phyloP scores from a whole-genome alignment of 1,140 invertebrate species.

The Apocrypta bakeri region DNA sequence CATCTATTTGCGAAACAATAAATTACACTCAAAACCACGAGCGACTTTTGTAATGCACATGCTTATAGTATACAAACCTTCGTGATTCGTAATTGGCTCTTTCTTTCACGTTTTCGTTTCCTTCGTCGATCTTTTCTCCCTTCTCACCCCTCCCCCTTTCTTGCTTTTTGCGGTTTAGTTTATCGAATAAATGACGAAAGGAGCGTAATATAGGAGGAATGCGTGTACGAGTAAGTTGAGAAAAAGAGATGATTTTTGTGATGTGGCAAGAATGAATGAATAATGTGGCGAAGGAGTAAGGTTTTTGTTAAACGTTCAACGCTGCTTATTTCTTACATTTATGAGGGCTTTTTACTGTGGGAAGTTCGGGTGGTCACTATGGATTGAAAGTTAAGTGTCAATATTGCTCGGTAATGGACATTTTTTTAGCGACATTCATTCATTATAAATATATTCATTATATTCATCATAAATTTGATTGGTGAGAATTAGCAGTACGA shows the following conservation, averaged over 20 bases:
- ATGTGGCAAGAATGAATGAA: not conserved
- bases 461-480: too few species aligned
- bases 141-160: not conserved
- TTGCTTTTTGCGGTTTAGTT: conserved; percentile 9
- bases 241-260: conserved; percentile 16
- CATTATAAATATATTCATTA: too few species aligned
- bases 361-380: not conserved
- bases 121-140: conserved; percentile 29
- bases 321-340: too few species aligned
- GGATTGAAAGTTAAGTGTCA: too few species aligned
- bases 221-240: not conserved
- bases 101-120: conserved; percentile 53
- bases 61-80: not conserved
- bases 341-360: too few species aligned
- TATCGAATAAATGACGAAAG: conserved; percentile 1
- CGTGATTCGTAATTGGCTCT: conserved; percentile 45
- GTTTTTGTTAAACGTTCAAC: not conserved
- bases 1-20: conserved; percentile 45
- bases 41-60: not conserved
- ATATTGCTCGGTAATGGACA: too few species aligned
- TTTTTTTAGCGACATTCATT: too few species aligned
- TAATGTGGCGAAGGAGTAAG: not conserved
- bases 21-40: conserved; percentile 33
- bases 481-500: too few species aligned
- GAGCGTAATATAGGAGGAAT: not conserved